Conservation (phyloP, 2,113 vertebrate species). For the Clarias magur region DNA sequence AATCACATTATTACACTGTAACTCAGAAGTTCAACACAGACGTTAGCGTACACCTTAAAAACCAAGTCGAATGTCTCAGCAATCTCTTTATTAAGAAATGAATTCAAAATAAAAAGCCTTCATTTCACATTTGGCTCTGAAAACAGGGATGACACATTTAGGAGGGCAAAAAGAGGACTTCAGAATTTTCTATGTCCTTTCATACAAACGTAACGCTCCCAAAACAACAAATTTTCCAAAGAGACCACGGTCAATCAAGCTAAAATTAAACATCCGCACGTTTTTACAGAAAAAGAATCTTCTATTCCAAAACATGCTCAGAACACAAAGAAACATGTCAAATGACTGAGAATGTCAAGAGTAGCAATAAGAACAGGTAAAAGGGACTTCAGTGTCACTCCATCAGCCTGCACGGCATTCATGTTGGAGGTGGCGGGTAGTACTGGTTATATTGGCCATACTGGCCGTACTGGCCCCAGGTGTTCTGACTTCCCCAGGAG, state of each 20-base stretch:
- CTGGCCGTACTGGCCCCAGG: conserved; percentile 84
- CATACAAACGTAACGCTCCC: conserved; percentile 52
- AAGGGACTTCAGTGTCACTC: conserved; percentile 52
- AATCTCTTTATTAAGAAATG: conserved; percentile 81
- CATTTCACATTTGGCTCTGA: conserved; percentile 55
- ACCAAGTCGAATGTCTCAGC: conserved; percentile 30
- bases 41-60: background rate
- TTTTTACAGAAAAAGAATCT: conserved; percentile 44
- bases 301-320: conserved; percentile 61
- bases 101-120: conserved; percentile 69
- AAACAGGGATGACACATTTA: conserved; percentile 64
- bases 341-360: conserved; percentile 41
- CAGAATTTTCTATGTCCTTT: conserved; percentile 48
- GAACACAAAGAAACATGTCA: conserved; percentile 50
- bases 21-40: background rate
- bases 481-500: conserved; percentile 81
- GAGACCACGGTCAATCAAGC: conserved; percentile 61
- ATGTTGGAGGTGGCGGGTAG: conserved; percentile 92
- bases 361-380: conserved; percentile 52
- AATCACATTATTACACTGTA: background rate
- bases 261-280: conserved; percentile 50
- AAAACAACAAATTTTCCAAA: conserved; percentile 51
- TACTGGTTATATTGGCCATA: conserved; percentile 89
- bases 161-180: conserved; percentile 51
- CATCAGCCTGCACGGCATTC: conserved; percentile 66